Evolutionary conservation across 2,113 vertebrate genomes (phyloP).

Genomic region (Nicator chloris): DNA sequence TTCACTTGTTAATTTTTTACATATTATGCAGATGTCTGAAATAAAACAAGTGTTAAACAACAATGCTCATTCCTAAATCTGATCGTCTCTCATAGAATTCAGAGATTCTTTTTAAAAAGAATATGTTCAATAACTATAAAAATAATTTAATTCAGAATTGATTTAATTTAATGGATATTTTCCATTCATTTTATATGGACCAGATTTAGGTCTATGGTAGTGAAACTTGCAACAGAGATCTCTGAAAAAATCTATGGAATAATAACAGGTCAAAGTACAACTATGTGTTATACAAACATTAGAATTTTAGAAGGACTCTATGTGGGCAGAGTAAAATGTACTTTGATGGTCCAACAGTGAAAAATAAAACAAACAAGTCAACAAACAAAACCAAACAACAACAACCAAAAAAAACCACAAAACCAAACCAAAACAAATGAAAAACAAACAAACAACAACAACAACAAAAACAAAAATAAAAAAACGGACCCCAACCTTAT

Average conservation of each 20-base stretch:
- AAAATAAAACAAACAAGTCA: not conserved
- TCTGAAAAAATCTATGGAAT: not conserved
- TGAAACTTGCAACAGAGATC: not conserved
- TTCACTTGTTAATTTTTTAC: not conserved
- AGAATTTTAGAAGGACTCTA: not conserved
- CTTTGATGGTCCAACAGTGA: not conserved
- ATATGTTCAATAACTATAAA: not conserved
- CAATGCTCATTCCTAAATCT: not conserved
- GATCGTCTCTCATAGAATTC: not conserved
- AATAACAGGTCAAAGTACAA: not conserved
- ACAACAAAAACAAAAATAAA: not conserved
- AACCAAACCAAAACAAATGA: no score
- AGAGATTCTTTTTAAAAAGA: not conserved
- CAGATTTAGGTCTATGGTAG: not conserved
- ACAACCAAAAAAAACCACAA: not conserved
- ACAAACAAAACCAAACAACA: not conserved
- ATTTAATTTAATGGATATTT: not conserved
- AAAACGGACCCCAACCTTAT: accelerated
- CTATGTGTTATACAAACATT: not conserved
- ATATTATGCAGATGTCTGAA: not conserved
- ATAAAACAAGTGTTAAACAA: not conserved
- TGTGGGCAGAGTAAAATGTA: not conserved
- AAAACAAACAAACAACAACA: not conserved
- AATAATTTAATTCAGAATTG: not conserved
- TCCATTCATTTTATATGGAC: not conserved